Evolutionary conservation across 2,113 vertebrate genomes (phyloP).

Genomic region (Progne subis): DNA sequence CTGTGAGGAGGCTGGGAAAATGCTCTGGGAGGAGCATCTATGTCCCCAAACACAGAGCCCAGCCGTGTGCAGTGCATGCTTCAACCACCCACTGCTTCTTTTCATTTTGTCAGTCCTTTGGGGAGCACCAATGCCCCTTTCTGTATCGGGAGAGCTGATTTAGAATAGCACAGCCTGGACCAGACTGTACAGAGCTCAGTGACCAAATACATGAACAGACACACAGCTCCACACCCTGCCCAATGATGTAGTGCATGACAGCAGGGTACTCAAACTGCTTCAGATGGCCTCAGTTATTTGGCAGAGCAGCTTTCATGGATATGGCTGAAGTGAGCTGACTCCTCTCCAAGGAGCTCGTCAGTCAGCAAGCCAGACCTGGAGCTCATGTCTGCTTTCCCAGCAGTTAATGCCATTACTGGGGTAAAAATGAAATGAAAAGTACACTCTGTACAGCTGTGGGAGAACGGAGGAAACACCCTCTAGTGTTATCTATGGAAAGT

Average conservation of each 20-base stretch:
- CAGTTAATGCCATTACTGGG: conserved; percentile 22
- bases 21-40: neutral
- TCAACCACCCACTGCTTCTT: neutral
- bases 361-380: conserved; percentile 1
- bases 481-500: neutral
- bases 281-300: neutral
- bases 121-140: neutral
- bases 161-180: neutral
- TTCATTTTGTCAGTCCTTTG: neutral
- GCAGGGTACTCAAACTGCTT: neutral
- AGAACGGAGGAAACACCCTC: neutral
- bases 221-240: neutral
- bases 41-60: neutral
- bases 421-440: neutral
- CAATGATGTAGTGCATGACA: neutral
- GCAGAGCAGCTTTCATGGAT: neutral
- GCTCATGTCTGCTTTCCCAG: conserved; percentile 3
- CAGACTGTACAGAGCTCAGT: neutral
- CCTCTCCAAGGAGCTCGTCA: neutral
- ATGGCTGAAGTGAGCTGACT: neutral
- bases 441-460: neutral
- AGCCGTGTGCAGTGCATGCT: neutral
- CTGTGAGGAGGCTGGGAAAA: neutral
- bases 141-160: neutral
- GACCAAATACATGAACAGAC: neutral